Evolutionary conservation across 2,888 invertebrate species (phyloP).

Genomic region (Alsophila aescularia): DNA sequence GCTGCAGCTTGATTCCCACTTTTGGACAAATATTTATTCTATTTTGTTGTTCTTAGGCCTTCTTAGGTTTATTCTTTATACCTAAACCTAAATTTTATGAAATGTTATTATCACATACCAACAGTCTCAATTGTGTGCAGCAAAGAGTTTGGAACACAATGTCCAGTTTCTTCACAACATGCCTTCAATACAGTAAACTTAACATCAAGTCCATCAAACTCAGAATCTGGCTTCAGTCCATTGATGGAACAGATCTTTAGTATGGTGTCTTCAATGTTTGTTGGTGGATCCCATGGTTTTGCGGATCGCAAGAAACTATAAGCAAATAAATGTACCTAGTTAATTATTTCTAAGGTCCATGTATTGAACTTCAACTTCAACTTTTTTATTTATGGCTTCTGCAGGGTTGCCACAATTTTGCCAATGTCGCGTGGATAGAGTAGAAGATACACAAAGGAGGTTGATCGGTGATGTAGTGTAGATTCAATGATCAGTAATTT

Average conservation of each 20-base stretch:
- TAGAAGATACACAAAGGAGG: too few species aligned
- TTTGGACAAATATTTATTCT: too few species aligned
- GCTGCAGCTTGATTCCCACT: too few species aligned
- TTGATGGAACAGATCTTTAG: conserved; percentile 84
- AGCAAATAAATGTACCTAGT: conserved; percentile 15
- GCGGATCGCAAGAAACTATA: conserved; percentile 90
- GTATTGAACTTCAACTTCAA: too few species aligned
- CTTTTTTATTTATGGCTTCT: too few species aligned
- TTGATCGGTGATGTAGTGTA: too few species aligned
- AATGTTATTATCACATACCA: conserved; percentile 71
- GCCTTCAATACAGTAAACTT: conserved; percentile 89
- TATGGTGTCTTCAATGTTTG: conserved; percentile 86
- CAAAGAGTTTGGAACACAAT: conserved; percentile 92
- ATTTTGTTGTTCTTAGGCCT: too few species aligned
- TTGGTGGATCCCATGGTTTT: conserved; percentile 90
- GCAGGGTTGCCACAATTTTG: too few species aligned
- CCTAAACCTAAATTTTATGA: too few species aligned
- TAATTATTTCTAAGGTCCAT: not conserved
- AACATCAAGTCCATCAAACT: conserved; percentile 75
- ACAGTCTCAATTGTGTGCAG: conserved; percentile 90
- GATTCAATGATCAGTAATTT: too few species aligned
- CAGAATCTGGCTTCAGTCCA: conserved; percentile 73
- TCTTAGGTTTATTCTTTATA: too few species aligned
- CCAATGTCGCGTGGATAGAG: too few species aligned
- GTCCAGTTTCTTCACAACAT: conserved; percentile 89